These are phyloP conservation scores for Dorcus parallelipipedus DNA, from an alignment of 2,888 invertebrate species.

Conservation along the genomic window DNA sequence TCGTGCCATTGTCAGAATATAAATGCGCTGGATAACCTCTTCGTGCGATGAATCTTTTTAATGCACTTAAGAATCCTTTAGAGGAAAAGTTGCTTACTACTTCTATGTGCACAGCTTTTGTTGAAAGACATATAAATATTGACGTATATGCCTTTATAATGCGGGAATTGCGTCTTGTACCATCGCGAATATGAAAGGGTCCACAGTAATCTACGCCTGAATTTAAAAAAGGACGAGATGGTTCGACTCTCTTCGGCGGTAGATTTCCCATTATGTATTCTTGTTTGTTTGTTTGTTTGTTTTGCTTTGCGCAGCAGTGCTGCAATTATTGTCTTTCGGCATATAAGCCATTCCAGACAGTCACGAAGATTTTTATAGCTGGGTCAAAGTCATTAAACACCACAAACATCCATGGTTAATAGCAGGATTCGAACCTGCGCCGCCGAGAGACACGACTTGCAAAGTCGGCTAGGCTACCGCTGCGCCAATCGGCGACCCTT, in stretches of 20 bases:
- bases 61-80: background rate
- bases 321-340: too few species aligned
- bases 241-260: background rate
- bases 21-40: background rate
- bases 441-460: too few species aligned
- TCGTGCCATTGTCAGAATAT: slow-evolving; percentile 17
- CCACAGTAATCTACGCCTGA: background rate
- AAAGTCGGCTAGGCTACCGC: too few species aligned
- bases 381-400: too few species aligned
- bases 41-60: background rate
- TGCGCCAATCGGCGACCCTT: too few species aligned
- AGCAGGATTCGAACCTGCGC: too few species aligned
- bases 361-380: too few species aligned
- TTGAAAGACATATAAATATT: slow-evolving; percentile 4
- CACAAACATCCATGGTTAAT: too few species aligned
- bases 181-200: background rate
- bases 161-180: background rate
- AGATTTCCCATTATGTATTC: background rate
- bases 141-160: background rate
- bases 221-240: background rate
- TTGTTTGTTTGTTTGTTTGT: too few species aligned
- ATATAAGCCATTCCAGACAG: too few species aligned
- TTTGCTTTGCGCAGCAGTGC: too few species aligned
- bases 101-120: slow-evolving; percentile 2
- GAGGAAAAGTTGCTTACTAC: background rate